These are phyloP conservation scores for Meiosimyza platycephala DNA, from an alignment of 2,888 invertebrate genomes.

Conservation along the genomic window DNA sequence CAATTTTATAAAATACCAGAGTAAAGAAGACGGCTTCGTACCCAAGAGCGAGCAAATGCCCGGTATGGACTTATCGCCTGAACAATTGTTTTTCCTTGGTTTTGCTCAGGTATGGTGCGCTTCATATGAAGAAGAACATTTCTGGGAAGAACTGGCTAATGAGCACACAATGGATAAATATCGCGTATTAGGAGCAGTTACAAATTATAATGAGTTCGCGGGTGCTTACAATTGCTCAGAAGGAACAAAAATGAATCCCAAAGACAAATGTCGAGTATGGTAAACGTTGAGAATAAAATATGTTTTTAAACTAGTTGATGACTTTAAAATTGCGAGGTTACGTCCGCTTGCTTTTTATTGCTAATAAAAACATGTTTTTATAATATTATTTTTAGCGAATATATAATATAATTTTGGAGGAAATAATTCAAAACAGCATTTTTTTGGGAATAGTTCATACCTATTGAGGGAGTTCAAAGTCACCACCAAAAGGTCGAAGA, in stretches of 20 bases:
- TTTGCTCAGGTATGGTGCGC: slow-evolving; percentile 63
- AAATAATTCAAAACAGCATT: no score
- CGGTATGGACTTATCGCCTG: slow-evolving; percentile 58
- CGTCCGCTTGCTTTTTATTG: no score
- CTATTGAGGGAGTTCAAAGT: no score
- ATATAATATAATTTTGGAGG: no score
- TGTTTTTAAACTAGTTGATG: neutral
- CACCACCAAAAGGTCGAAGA: no score
- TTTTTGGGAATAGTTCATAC: no score
- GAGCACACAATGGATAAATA: slow-evolving; percentile 61
- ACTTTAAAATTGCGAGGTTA: no score
- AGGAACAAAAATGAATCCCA: slow-evolving; percentile 59
- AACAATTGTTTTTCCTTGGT: slow-evolving; percentile 62
- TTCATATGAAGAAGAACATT: slow-evolving; percentile 56
- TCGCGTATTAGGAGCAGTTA: slow-evolving; percentile 59
- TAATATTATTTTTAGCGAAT: no score
- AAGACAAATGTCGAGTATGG: slow-evolving; percentile 59
- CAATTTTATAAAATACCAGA: slow-evolving; percentile 49
- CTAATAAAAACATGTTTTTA: no score
- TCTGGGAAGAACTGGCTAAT: slow-evolving; percentile 57
- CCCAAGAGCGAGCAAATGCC: slow-evolving; percentile 58
- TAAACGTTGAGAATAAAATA: slow-evolving; percentile 39
- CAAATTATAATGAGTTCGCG: slow-evolving; percentile 59
- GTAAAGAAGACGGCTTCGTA: slow-evolving; percentile 22
- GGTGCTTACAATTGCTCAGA: slow-evolving; percentile 54